Conservation (phyloP, 2,888 invertebrate genomes). For the Harmothoe impar region DNA sequence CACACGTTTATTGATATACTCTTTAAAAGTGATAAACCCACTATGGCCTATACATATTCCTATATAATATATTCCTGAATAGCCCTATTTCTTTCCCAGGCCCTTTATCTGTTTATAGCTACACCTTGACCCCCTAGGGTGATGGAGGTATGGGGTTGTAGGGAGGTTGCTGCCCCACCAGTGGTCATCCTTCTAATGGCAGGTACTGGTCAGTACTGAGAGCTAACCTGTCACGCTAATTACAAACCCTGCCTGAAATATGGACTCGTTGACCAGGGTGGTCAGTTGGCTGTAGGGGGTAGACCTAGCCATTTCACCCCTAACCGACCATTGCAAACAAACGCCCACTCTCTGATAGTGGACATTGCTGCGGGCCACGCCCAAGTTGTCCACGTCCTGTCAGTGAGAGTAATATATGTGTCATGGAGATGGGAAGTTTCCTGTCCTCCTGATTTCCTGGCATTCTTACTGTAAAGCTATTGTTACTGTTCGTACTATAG, state of each 20-base stretch:
- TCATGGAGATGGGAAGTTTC: no score
- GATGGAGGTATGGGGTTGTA: no score
- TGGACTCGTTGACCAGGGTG: slow-evolving; percentile 7
- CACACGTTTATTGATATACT: no score
- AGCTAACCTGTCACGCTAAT: not conserved
- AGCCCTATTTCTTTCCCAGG: not conserved
- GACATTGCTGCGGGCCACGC: no score
- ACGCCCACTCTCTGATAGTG: not conserved
- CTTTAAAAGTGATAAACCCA: no score
- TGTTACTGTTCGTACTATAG: no score
- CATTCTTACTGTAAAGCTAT: no score
- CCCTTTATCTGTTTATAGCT: not conserved
- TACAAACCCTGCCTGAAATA: not conserved
- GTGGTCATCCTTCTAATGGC: slow-evolving; percentile 11
- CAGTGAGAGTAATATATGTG: no score
- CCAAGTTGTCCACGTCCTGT: no score
- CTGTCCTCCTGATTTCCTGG: no score
- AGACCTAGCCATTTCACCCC: slow-evolving; percentile 5
- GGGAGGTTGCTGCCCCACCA: not conserved
- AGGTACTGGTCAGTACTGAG: slow-evolving; percentile 1
- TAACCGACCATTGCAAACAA: slow-evolving; percentile 3
- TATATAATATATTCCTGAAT: no score
- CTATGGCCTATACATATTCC: no score
- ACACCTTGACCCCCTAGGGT: not conserved
- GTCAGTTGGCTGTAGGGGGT: not conserved